Base-by-base conservation (phyloP, 2,888 invertebrate genomes). In the Drosophila seclusa region DNA sequence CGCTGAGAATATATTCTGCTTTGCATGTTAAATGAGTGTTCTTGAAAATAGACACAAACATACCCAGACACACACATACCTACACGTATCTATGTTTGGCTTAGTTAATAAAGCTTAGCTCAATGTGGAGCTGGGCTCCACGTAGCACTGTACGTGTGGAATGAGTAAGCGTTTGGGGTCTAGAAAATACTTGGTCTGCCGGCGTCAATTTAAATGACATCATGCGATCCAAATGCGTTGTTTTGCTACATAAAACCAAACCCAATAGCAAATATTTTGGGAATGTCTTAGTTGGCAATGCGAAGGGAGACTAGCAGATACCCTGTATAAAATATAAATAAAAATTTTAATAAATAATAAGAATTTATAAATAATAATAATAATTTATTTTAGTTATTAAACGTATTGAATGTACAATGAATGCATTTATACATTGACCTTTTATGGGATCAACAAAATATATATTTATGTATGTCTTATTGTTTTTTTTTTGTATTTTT, bases 191-290 rank as follows among this genome's bases (percentile, higher is more conserved):
- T 64, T 57, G 54, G 45, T 31, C 48, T 18, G 59, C 48, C 49
- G 70, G 70, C 73, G 61, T 29, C 61, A 55, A 58, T 58, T 32
- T 40, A 61, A 68, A 85, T 87, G 87, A 87, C 87, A 89, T 87
- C 87, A 87, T 87, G 64, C 77, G 61, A 73, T 73, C 61, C 59
- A 61, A 72, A 69, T 81, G 78, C 68, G 76, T 61, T 45, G 64
- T 67, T 73, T 48, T 66, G 53, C 48, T 31, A 50, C 16, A 57
- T 5, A 58, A 65, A 68, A 49, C 16, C 60, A 64, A 60, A 60
- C 24, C 21, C 16, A 63, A 50, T 63, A 49, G 48, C 49, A 72
- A 67, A 64, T 59, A 18, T 7, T 45, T 16, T 38, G 8, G 29
- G 27, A 18, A 42, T 21, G 29, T 45, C 6, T 18, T 2, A 4